Conservation (phyloP, 53 echinoderm and acorn worm genomes). For the Luidia sarsii region DNA sequence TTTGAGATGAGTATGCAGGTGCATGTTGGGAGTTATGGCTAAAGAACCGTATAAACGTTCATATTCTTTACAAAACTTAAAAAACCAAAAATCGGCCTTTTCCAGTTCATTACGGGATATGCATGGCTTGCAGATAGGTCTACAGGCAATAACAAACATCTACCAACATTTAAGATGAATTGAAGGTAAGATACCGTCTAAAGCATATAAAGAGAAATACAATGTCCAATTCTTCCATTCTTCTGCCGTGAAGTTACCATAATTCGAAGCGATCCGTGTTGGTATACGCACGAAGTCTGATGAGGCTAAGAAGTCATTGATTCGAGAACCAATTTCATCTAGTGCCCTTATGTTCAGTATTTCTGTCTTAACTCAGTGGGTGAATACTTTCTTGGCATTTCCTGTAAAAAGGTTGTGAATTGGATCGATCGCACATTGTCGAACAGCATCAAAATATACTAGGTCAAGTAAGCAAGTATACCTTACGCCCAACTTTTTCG, state of each 20-base stretch:
- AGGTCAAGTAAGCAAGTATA: conserved; percentile 23
- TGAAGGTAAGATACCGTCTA: background rate
- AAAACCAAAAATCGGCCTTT: conserved; percentile 15
- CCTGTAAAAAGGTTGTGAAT: conserved; percentile 54
- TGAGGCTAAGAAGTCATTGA: conserved; percentile 5
- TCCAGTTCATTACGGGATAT: conserved; percentile 4
- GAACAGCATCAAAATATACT: conserved; percentile 32
- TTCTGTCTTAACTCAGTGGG: conserved; percentile 13
- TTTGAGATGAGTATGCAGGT: conserved; percentile 41
- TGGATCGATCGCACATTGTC: conserved; percentile 40
- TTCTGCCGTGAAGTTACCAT: conserved; percentile 23
- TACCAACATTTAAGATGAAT: conserved; percentile 47
- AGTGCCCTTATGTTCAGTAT: conserved; percentile 18
- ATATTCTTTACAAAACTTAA: conserved; percentile 20
- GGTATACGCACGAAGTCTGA: conserved; percentile 25
- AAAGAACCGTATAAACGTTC: conserved; percentile 13
- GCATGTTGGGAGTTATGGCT: conserved; percentile 49
- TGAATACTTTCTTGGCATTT: conserved; percentile 29
- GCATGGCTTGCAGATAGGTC: conserved; percentile 26
- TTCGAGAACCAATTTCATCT: conserved; percentile 12
- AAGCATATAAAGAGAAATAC: conserved; percentile 10
- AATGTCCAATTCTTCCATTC: conserved; percentile 55
- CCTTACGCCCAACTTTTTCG: conserved; percentile 18
- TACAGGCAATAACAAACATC: conserved; percentile 52
- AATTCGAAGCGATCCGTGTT: conserved; percentile 15